These are phyloP conservation scores for Thermophis baileyi DNA, from an alignment of 2,113 vertebrate species.

Conservation along the genomic window DNA sequence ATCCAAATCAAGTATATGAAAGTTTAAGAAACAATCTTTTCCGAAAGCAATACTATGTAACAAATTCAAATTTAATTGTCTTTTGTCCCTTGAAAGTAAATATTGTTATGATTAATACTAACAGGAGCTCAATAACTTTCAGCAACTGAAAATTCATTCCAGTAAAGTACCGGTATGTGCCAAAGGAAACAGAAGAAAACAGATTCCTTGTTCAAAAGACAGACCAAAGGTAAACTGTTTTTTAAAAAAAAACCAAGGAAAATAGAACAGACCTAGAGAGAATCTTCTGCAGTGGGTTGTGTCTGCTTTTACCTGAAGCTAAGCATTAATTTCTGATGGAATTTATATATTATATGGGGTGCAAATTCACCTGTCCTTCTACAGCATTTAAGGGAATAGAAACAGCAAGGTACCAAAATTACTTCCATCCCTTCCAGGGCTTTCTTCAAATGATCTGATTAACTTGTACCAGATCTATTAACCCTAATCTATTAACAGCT, in stretches of 20 bases:
- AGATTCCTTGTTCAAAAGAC: constrained; percentile 49
- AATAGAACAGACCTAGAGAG: constrained; percentile 39
- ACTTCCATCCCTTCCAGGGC: constrained; percentile 30
- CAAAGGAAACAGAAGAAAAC: constrained; percentile 45
- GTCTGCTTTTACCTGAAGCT: constrained; percentile 9
- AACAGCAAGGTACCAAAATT: constrained; percentile 44
- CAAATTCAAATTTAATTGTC: constrained; percentile 65
- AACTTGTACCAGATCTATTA: neutral
- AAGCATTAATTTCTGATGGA: constrained; percentile 56
- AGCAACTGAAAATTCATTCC: constrained; percentile 59
- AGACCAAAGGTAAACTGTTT: constrained; percentile 34
- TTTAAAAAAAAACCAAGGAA: constrained; percentile 39
- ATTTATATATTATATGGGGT: constrained; percentile 18
- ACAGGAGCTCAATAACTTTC: constrained; percentile 65
- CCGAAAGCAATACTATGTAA: constrained; percentile 68
- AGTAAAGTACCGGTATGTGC: constrained; percentile 52
- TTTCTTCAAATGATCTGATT: neutral
- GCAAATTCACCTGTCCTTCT: constrained; percentile 45
- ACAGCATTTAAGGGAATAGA: constrained; percentile 38
- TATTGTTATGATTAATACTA: constrained; percentile 69
- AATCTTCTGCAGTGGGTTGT: neutral
- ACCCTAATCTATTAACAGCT: neutral
- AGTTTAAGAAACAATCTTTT: constrained; percentile 70
- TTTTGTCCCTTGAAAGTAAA: constrained; percentile 65
- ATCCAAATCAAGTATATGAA: constrained; percentile 71